Evolutionary conservation across 2,888 invertebrate genomes (phyloP).

Genomic region (Eupithecia abbreviata): DNA sequence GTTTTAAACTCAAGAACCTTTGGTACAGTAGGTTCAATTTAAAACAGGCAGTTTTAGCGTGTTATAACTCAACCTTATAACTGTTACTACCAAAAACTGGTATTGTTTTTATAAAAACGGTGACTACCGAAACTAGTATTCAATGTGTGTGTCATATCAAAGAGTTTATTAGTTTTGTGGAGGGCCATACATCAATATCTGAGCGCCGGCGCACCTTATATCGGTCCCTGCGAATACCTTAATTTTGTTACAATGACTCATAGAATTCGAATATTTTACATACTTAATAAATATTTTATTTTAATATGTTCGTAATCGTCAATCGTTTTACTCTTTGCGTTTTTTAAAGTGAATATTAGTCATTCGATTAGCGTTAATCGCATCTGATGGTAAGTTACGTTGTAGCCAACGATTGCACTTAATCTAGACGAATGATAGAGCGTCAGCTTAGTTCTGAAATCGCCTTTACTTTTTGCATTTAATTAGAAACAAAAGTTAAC

Average conservation of each 20-base stretch:
- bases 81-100: not conserved
- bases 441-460: not conserved
- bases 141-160: constrained; percentile 59
- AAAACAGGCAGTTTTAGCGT: not conserved
- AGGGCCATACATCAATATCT: constrained; percentile 76
- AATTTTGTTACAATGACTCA: constrained; percentile 52
- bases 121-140: constrained; percentile 49
- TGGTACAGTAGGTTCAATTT: not conserved
- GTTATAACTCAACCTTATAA: not conserved
- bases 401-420: not conserved
- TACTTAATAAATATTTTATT: not conserved
- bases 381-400: no score
- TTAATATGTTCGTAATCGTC: not conserved
- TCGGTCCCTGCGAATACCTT: constrained; percentile 65
- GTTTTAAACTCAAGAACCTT: not conserved
- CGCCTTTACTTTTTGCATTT: not conserved
- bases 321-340: not conserved
- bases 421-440: not conserved
- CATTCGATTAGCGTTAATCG: not conserved
- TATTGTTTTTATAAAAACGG: constrained; percentile 55
- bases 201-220: constrained; percentile 67
- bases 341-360: not conserved
- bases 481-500: not conserved
- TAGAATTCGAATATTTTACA: not conserved
- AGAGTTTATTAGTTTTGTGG: constrained; percentile 76